Percentiles rank a stretch among this genome's conserved stretches.
These are phyloP conservation scores for Formicarius rufipectus DNA, from an alignment of 2,113 vertebrate genomes.

Conservation along the genomic window DNA sequence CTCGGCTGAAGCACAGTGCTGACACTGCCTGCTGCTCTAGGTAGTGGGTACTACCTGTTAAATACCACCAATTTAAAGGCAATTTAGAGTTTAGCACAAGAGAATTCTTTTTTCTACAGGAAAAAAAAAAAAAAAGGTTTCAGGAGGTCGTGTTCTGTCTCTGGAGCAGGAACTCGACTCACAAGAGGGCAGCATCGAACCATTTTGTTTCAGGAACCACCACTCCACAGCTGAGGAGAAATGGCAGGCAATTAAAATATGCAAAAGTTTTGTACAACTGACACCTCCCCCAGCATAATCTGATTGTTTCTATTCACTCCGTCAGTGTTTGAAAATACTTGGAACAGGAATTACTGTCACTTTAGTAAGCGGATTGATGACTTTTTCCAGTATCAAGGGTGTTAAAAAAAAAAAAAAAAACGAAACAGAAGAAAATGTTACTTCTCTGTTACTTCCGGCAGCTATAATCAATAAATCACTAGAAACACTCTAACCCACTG, in stretches of 20 bases:
- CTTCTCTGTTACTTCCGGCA: neutral
- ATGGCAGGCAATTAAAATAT: neutral
- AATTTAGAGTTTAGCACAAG: neutral
- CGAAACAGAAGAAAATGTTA: neutral
- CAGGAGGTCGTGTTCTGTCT: neutral
- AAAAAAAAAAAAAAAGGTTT: neutral
- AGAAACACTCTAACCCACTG: neutral
- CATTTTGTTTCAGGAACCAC: neutral
- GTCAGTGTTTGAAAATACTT: neutral
- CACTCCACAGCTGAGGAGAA: neutral
- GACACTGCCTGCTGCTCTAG: too few relatives aligned
- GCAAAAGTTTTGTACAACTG: neutral
- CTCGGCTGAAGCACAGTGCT: too few relatives aligned
- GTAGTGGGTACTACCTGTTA: too few relatives aligned
- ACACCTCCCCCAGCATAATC: neutral
- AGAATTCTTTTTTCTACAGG: neutral
- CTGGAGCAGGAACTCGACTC: neutral
- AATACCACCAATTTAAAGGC: too few relatives aligned
- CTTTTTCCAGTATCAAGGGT: neutral
- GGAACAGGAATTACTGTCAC: neutral
- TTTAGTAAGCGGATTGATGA: neutral
- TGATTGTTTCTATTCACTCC: neutral
- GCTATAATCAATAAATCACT: neutral
- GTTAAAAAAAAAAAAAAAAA: neutral
- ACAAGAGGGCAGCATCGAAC: conserved; percentile 36